Evolutionary conservation across 2,113 vertebrate genomes (phyloP), one percentile per base, ranked within the genome.

Genomic region (Gavia stellata): DNA sequence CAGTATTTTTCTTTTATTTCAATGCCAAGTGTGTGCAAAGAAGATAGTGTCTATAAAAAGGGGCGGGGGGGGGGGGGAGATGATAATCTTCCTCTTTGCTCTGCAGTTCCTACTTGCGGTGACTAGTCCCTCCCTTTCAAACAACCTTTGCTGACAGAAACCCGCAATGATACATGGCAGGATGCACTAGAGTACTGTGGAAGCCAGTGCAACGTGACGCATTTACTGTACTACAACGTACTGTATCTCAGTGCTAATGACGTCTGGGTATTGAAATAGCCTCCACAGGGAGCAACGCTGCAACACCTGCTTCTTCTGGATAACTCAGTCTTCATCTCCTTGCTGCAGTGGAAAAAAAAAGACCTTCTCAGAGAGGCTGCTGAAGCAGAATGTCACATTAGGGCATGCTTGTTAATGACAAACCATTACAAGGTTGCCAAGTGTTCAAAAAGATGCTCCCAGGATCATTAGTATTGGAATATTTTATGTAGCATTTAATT

Each of bases 141-240:
- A 97, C 95, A 96, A 97, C 97, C 97, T 97, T 97, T 97, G 85
- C 95, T 97, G 97, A 94, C 97, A 97, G 95, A 74, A 95, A 31
- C 59, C 93, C 0, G 3, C 42, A 33, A 62, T 97, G 97, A 97
- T 97, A 62, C 94, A 96, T 97, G 92, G 94, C 96, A 94, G 94
- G 95, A 92, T 94, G 95, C 95, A 88, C 88, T 25, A 63, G 92
- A 97, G 92, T 62, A 45, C 84, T 62, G 10, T 5, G 81, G 95
- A 95, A 97, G 96, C 52, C 92, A 36, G 93, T 7, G 66, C 96
- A 93, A 96, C 2, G 17, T 95, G 97, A 97, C 62, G 86, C 86
- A 92, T 97, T 97, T 97, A 97, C 95, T 97, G 95, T 94, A 93
- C 94, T 80, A 95, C 96, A 90, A 92, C 21, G 94, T 97, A 94